These are phyloP conservation scores for Corynorhinus townsendii DNA, from an alignment of 2,113 vertebrate species.

Conservation along the genomic window DNA sequence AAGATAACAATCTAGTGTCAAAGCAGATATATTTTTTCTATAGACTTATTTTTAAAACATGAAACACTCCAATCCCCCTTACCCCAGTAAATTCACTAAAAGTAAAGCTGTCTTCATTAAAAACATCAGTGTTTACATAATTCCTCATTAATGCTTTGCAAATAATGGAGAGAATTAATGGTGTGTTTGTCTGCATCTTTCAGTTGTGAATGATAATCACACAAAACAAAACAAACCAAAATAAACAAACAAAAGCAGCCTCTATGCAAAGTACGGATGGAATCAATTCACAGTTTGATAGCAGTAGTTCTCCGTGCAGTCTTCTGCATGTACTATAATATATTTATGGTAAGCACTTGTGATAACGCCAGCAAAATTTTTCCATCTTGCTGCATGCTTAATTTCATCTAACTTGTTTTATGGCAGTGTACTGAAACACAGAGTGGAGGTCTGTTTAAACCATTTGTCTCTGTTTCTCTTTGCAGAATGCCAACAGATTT, in stretches of 20 bases:
- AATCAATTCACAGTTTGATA: constrained; percentile 60
- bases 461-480: constrained; percentile 72
- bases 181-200: constrained; percentile 53
- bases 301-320: constrained; percentile 32
- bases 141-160: constrained; percentile 59
- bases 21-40: neutral
- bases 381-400: constrained; percentile 72
- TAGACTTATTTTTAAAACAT: constrained; percentile 51
- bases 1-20: constrained; percentile 20
- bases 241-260: constrained; percentile 62
- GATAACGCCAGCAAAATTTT: constrained; percentile 72
- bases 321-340: constrained; percentile 51
- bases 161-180: constrained; percentile 69
- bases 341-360: constrained; percentile 69
- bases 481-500: constrained; percentile 71
- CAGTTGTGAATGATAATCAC: constrained; percentile 58
- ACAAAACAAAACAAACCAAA: constrained; percentile 59
- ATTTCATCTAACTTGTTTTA: constrained; percentile 72
- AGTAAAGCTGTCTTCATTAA: constrained; percentile 60
- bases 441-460: constrained; percentile 60
- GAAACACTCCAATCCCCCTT: constrained; percentile 1
- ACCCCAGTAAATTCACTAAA: constrained; percentile 44
- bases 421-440: constrained; percentile 69
- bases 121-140: constrained; percentile 64
- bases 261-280: constrained; percentile 19